phyloP scores from a whole-genome alignment of 1,140 invertebrate genomes.

The Cyphomyrmex costatus region DNA sequence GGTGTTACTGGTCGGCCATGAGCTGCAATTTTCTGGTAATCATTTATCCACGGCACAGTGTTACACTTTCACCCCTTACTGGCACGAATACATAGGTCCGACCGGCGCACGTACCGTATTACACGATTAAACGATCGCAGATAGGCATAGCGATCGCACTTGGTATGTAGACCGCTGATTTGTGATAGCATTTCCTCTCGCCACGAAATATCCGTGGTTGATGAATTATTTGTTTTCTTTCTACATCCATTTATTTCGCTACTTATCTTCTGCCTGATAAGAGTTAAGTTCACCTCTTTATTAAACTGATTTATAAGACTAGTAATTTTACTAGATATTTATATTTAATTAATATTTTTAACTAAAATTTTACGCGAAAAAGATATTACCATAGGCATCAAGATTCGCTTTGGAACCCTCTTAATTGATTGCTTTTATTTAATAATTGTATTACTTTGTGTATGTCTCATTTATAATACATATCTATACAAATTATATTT shows the following conservation, averaged over 20 bases:
- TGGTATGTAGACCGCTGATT: slow-evolving; percentile 66
- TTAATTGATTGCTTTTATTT: too few species aligned
- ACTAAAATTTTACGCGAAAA: too few species aligned
- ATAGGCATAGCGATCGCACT: slow-evolving; percentile 50
- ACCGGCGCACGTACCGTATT: slow-evolving; percentile 46
- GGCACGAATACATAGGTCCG: slow-evolving; percentile 40
- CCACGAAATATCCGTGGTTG: slow-evolving; percentile 40
- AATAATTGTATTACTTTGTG: background rate
- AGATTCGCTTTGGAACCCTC: too few species aligned
- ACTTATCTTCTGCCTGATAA: background rate
- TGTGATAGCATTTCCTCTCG: slow-evolving; percentile 44
- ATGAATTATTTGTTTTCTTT: background rate
- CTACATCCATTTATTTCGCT: slow-evolving; percentile 2
- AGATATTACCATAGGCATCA: too few species aligned
- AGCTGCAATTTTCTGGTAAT: slow-evolving; percentile 76
- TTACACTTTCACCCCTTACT: slow-evolving; percentile 58
- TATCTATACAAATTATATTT: background rate
- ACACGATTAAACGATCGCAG: slow-evolving; percentile 55
- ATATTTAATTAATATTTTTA: too few species aligned
- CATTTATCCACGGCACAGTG: slow-evolving; percentile 71
- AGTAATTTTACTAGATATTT: background rate
- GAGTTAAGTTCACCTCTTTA: background rate
- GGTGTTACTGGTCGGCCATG: slow-evolving; percentile 30
- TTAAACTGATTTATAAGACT: background rate
- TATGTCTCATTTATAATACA: too few species aligned